Evolutionary conservation across 2,888 invertebrate species (phyloP).

Genomic region (Tholera decimalis): DNA sequence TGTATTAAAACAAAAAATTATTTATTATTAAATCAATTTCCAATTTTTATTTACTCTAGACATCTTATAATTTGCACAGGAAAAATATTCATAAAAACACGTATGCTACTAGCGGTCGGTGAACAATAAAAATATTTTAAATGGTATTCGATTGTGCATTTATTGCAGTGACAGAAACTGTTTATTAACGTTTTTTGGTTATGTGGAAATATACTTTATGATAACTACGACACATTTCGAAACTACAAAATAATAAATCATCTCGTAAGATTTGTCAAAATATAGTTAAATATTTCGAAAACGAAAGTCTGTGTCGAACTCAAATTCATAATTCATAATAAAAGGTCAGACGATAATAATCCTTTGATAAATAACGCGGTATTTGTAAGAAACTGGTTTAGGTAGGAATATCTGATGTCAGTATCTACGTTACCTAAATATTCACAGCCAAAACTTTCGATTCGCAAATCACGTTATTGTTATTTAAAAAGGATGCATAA

Average conservation of each 20-base stretch:
- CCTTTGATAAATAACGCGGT: conserved; percentile 16
- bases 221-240: neutral
- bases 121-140: too few relatives aligned
- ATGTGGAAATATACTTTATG: too few relatives aligned
- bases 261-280: neutral
- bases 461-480: conserved; percentile 15
- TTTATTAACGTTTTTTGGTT: too few relatives aligned
- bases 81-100: too few relatives aligned
- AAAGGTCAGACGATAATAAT: conserved; percentile 26
- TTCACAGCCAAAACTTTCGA: conserved; percentile 40
- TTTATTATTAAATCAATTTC: too few relatives aligned
- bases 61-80: too few relatives aligned
- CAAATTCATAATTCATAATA: conserved; percentile 1
- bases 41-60: too few relatives aligned
- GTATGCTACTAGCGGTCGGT: too few relatives aligned
- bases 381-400: conserved; percentile 21
- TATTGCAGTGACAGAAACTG: neutral
- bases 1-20: too few relatives aligned
- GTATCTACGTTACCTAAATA: neutral
- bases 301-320: neutral
- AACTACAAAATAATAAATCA: neutral
- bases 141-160: neutral
- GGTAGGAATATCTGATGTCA: conserved; percentile 8
- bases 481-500: conserved; percentile 13
- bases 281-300: neutral